A percentile compares a stretch with the other conserved stretches of the same genome.
These are phyloP conservation scores for Harlomillsia oculata DNA, from an alignment of 1,140 invertebrate species.

Conservation along the genomic window DNA sequence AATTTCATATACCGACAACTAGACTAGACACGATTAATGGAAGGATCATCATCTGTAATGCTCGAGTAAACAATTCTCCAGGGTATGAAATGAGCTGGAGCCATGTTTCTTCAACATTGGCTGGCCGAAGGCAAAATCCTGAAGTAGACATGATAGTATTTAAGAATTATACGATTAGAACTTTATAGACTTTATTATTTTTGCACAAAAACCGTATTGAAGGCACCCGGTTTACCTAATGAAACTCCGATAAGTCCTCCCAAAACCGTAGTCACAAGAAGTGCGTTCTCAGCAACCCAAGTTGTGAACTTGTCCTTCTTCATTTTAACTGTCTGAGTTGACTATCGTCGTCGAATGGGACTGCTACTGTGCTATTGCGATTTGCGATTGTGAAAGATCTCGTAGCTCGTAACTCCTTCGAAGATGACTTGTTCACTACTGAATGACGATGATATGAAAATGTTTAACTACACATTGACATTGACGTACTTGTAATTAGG, in stretches of 20 bases:
- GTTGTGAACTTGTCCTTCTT: constrained; percentile 4
- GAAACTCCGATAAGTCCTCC: constrained; percentile 63
- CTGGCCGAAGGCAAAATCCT: constrained; percentile 15
- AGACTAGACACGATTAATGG: constrained; percentile 78
- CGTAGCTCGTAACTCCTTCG: too few relatives aligned
- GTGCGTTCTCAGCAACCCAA: constrained; percentile 62
- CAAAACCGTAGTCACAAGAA: constrained; percentile 63
- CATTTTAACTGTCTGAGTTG: constrained; percentile 3
- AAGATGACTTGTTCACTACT: too few relatives aligned
- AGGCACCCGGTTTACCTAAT: constrained; percentile 51
- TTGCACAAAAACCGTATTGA: background rate
- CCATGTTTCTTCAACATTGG: constrained; percentile 37
- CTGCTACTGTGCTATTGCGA: background rate
- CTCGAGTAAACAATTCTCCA: constrained; percentile 81
- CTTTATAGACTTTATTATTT: background rate
- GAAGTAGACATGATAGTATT: too few relatives aligned
- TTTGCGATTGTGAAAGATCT: too few relatives aligned
- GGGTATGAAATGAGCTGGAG: constrained; percentile 78
- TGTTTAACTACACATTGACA: too few relatives aligned
- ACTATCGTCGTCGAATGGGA: too few relatives aligned
- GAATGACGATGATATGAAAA: too few relatives aligned
- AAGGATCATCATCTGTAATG: constrained; percentile 77
- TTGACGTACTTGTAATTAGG: too few relatives aligned
- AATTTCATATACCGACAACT: constrained; percentile 54
- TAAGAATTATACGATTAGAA: background rate